Conservation (phyloP, 2,797 vertebrate genomes). For the Malurus leucopterus region DNA sequence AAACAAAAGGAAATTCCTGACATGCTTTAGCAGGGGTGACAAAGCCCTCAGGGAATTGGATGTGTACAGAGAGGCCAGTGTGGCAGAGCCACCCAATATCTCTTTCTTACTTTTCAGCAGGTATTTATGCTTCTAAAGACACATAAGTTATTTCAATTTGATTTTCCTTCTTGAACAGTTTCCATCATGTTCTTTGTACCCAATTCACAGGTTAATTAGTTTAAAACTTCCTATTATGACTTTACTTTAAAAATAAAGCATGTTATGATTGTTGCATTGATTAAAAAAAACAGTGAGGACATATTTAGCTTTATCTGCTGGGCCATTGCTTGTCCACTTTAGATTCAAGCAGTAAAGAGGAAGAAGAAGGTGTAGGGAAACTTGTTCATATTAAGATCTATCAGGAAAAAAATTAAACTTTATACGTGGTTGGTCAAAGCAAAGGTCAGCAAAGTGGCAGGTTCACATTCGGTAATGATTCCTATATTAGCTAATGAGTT, state of each 20-base stretch:
- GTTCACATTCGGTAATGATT: neutral
- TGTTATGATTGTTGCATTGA: neutral
- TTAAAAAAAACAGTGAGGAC: neutral
- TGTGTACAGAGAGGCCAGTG: neutral
- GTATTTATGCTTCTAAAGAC: neutral
- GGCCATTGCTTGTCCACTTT: neutral
- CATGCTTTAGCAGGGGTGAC: neutral
- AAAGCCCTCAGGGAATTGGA: conserved; percentile 17
- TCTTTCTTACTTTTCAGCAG: conserved; percentile 5
- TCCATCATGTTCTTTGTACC: neutral
- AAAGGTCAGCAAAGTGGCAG: neutral
- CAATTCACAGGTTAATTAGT: neutral
- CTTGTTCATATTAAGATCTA: neutral
- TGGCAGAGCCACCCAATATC: neutral
- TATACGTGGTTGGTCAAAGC: fast-evolving
- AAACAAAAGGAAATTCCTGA: conserved; percentile 72
- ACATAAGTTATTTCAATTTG: neutral
- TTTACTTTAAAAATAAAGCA: neutral
- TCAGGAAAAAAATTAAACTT: neutral
- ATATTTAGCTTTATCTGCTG: neutral
- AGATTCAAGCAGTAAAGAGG: neutral
- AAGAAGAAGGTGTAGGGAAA: neutral
- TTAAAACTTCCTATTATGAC: neutral
- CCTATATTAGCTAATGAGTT: neutral
- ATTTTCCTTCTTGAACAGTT: neutral